A percentile compares a stretch with the other conserved stretches of the same genome.
phyloP scores from a whole-genome alignment of 2,113 vertebrate species.

The Girardinichthys multiradiatus region DNA sequence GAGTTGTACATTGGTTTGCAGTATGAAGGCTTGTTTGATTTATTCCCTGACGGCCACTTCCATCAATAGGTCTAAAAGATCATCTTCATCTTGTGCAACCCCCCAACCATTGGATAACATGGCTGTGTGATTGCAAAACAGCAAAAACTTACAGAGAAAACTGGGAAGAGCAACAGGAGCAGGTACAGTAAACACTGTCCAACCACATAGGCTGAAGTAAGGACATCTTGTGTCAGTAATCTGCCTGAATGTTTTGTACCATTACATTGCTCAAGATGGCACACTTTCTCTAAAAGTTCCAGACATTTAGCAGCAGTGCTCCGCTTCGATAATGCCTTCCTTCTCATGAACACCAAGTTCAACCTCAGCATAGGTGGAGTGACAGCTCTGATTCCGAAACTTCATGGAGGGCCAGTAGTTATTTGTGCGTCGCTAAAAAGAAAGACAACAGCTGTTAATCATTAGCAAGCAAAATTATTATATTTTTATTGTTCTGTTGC shows the following conservation, averaged over 20 bases:
- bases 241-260: conserved; percentile 31
- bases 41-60: conserved; percentile 57
- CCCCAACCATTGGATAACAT: conserved; percentile 40
- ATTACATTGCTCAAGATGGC: conserved; percentile 45
- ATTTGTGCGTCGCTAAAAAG: conserved; percentile 85
- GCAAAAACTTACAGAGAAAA: conserved; percentile 50
- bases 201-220: conserved; percentile 41
- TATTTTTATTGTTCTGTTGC: neutral
- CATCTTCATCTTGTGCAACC: conserved; percentile 32
- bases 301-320: conserved; percentile 86
- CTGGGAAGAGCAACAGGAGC: conserved; percentile 51
- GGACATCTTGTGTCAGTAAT: conserved; percentile 27
- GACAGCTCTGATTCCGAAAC: conserved; percentile 86
- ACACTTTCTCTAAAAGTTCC: conserved; percentile 19
- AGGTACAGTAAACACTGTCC: conserved; percentile 61
- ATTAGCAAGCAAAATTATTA: neutral
- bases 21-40: conserved; percentile 70
- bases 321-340: conserved; percentile 92
- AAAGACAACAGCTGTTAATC: conserved; percentile 9
- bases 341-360: conserved; percentile 89
- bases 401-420: conserved; percentile 94
- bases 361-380: conserved; percentile 88
- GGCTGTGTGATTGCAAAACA: conserved; percentile 47
- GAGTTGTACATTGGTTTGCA: conserved; percentile 75
- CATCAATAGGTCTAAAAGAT: conserved; percentile 43